These are phyloP conservation scores for Arenaria interpres DNA, from an alignment of 2,113 vertebrate genomes.

Conservation along the genomic window DNA sequence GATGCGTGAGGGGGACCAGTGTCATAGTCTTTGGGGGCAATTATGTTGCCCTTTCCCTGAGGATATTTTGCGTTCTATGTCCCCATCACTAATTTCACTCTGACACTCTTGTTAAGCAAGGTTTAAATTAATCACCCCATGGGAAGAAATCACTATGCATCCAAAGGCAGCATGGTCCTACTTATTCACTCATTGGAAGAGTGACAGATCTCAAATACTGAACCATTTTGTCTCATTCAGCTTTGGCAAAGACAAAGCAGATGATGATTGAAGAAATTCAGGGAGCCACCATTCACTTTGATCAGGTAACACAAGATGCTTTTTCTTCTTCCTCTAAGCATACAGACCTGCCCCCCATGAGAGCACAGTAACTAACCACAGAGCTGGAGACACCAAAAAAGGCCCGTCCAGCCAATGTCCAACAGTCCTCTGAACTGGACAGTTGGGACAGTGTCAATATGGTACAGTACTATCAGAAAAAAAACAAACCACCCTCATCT, in stretches of 20 bases:
- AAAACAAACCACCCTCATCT: neutral
- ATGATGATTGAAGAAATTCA: neutral
- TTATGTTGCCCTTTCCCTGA: neutral
- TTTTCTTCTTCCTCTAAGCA: neutral
- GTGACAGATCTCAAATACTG: neutral
- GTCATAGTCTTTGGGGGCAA: neutral
- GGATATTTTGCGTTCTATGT: neutral
- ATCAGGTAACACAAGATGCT: neutral
- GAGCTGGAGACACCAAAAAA: neutral
- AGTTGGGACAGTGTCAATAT: neutral
- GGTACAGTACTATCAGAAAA: neutral
- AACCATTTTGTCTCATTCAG: neutral
- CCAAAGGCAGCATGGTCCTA: neutral
- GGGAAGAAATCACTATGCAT: neutral
- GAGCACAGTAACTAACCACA: neutral
- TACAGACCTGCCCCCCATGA: accelerated
- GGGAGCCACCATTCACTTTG: neutral
- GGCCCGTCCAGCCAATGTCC: too few species aligned
- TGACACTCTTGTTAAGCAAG: neutral
- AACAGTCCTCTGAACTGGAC: neutral
- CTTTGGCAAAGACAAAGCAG: neutral
- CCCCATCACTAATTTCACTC: neutral
- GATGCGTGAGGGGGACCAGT: neutral
- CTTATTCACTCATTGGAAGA: neutral
- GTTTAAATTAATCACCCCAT: neutral